Base-by-base conservation (phyloP, 2,113 vertebrate genomes). In the Pituophis catenifer region DNA sequence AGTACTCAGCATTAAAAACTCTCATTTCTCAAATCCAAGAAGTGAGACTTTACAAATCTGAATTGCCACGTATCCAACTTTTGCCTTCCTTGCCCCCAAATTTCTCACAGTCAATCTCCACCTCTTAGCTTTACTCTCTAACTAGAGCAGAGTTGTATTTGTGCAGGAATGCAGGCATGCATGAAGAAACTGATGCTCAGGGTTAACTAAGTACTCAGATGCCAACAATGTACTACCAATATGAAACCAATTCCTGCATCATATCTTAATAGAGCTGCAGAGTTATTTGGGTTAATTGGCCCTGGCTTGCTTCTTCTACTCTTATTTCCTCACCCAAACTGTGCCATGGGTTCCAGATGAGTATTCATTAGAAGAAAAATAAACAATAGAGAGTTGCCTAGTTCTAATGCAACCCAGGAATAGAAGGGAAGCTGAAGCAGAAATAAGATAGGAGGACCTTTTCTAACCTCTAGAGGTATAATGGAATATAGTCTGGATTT, bases 291-390 rank as follows among this genome's bases (percentile, higher is more conserved):
- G 53, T 86, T 93, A 89, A 93, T 29, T 81, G 86, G 26, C 62
- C 53, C 44, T 52, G 55, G 44, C 21, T 89, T 81, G 48, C 38
- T 48, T 85, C 54, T 23, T 92, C 9, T n/a, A 55, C 54, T 65
- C 48, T 48, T 38, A 8, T 33, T n/a, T 11, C 23, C 50, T 21
- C 65, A 9, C 65, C 87, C 62, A 91, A 91, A 21, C 65, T 89
- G 50, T 52, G 26, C 90, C 55, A 54, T 44, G 55, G 44, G 55
- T 57, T 89, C 90, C 94, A 95, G 92, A 92, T 88, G 91, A 92
- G 93, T 92, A 92, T 94, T 94, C 93, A 88, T 90, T 91, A 91
- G 90, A 91, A 94, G 91, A 91, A 81, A 94, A 93, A 95, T 95
- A 89, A 94, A 93, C 91, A 52, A 58, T 50, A 86, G 59, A 89